phyloP scores from a whole-genome alignment of 2,888 invertebrate species.

The Cephus runcator region DNA sequence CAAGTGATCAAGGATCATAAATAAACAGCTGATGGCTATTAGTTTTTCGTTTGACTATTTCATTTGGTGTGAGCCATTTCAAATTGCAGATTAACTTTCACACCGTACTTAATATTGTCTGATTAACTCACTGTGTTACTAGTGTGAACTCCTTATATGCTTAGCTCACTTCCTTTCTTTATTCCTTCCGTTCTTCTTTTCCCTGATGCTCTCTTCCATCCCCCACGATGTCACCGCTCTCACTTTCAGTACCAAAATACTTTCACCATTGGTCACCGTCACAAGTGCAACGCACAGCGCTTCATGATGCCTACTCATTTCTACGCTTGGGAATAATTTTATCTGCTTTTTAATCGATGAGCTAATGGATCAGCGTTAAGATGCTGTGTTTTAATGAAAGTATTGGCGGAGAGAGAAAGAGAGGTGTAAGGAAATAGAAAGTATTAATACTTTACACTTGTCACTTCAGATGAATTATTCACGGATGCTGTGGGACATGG shows the following conservation, averaged over 20 bases:
- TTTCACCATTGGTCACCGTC: constrained; percentile 41
- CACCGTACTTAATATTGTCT: neutral
- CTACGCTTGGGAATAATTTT: too few species aligned
- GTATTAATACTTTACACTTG: neutral
- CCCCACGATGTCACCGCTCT: constrained; percentile 29
- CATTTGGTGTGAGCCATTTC: too few species aligned
- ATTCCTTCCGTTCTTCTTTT: constrained; percentile 20
- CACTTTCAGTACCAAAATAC: constrained; percentile 56
- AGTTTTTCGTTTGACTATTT: too few species aligned
- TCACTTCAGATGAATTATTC: constrained; percentile 55
- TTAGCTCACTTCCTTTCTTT: constrained; percentile 16
- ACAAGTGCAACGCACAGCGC: constrained; percentile 5
- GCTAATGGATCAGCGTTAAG: too few species aligned
- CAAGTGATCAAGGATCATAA: too few species aligned
- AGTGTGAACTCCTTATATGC: neutral
- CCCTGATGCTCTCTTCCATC: neutral
- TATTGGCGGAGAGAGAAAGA: neutral
- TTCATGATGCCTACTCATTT: too few species aligned
- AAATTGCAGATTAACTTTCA: constrained; percentile 16
- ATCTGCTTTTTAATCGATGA: too few species aligned
- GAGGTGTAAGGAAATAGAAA: neutral
- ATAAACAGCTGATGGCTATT: too few species aligned
- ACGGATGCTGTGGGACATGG: constrained; percentile 78
- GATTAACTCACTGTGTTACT: too few species aligned
- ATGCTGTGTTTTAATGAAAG: too few species aligned